Base-by-base conservation (phyloP, 2,888 invertebrate species). In the Coenonympha arcania region DNA sequence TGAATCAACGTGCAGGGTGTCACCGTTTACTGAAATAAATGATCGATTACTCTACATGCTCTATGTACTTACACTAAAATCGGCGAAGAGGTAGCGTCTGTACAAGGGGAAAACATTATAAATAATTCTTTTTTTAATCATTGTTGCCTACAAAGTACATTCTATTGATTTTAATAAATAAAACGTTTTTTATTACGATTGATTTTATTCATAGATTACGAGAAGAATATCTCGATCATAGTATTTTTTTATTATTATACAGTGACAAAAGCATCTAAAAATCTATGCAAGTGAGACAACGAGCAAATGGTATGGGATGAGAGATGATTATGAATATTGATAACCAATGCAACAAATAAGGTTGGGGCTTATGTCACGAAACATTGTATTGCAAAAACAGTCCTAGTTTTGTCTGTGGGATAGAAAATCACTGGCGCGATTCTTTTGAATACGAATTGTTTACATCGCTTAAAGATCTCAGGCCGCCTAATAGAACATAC, bases 1-100 rank as follows among this genome's bases (percentile, higher is more conserved):
- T 2, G 86, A 84, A 56, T 85, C 84, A 11, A 84, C 79, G 55
- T 86, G 81, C 20, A 84, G 69, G 8, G 80, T 71, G 42, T 79
- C 79, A 13, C 87, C 87, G 54, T 87, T 87, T 4, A 78, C 86
- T 87, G 73, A 69, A 53, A 61, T 52, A 30, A 61, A 30, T 50
- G 36, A 53, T 46, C 46, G 15, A 50, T 55, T 55, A 55, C 44
- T 48, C 55, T 55, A 53, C 51, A 44, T 30, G 47, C 43, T 48
- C 47, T 48, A 50, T 40, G 41, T 53, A 55, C 55, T 55, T 50
- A 55, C 55, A 50, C 28, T 49, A 52, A 44, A 50, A 34, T 49
- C 53, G 47, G 40, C 37, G 50, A 40, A 44, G 34, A 31, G 18
- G 37, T 42, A 31, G 47, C 46, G 40, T 48, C 55, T 55, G 55